These are phyloP conservation scores for Drosophila punjabiensis DNA, from an alignment of 1,140 invertebrate species.

Conservation along the genomic window DNA sequence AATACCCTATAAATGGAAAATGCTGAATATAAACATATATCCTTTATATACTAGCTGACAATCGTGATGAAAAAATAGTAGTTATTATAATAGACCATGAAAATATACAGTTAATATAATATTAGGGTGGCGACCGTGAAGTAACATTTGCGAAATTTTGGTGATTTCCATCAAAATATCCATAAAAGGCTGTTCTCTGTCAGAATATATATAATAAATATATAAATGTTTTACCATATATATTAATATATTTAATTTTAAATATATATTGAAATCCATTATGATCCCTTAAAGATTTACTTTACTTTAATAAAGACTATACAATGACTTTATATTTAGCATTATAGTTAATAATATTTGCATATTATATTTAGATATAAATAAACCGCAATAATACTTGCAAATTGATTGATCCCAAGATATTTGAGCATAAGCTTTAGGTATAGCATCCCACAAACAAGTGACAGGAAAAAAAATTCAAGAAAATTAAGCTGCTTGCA, in stretches of 20 bases:
- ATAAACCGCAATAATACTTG: background rate
- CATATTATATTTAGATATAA: background rate
- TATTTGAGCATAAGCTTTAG: constrained; percentile 29
- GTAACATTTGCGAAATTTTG: background rate
- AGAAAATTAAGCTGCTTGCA: constrained; percentile 44
- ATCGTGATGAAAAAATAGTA: too few species aligned
- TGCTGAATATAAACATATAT: background rate
- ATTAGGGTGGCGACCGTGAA: background rate
- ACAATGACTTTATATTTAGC: background rate
- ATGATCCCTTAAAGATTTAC: background rate
- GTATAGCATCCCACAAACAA: constrained; percentile 28
- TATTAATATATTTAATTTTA: background rate
- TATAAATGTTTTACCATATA: background rate
- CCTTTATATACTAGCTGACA: too few species aligned
- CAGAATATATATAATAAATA: background rate
- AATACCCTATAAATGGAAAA: background rate
- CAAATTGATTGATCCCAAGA: constrained; percentile 43
- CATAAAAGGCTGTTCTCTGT: too few species aligned
- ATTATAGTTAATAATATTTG: too few species aligned
- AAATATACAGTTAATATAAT: background rate
- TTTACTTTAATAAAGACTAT: background rate
- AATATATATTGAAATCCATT: too few species aligned
- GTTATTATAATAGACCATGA: background rate
- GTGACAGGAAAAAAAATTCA: constrained; percentile 8
- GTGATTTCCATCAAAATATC: background rate